Evolutionary conservation across 2,888 invertebrate species (phyloP).

Genomic region (Gortyna flavago): DNA sequence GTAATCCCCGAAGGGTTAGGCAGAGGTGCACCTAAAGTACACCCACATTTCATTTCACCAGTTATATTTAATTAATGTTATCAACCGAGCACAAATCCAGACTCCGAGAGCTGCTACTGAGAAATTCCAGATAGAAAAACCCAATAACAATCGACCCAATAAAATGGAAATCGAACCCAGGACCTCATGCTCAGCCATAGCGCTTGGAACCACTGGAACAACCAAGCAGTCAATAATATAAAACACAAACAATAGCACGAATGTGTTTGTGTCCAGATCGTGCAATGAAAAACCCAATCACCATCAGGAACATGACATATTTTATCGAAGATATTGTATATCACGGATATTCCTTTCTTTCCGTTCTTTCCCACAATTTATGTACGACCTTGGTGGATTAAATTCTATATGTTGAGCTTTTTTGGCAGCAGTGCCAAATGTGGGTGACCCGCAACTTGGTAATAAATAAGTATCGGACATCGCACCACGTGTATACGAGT

Average conservation of each 20-base stretch:
- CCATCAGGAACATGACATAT: conserved; percentile 12
- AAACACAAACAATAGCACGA: not conserved
- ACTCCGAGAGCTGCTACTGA: too few relatives aligned
- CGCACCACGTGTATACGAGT: conserved; percentile 58
- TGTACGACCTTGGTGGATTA: conserved; percentile 59
- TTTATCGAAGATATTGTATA: conserved; percentile 4
- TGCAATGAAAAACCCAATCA: not conserved
- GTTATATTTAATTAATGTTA: too few relatives aligned
- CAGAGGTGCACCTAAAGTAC: not conserved
- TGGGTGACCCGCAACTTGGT: conserved; percentile 62
- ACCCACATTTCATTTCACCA: not conserved
- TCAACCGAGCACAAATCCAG: not conserved
- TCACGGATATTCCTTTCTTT: conserved; percentile 20
- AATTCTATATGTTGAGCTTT: conserved; percentile 60
- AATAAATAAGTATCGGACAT: conserved; percentile 69
- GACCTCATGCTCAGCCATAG: not conserved
- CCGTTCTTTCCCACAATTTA: conserved; percentile 25
- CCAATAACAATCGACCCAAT: not conserved
- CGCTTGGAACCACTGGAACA: not conserved
- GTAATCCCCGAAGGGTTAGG: too few relatives aligned
- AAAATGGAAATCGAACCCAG: not conserved
- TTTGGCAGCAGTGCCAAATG: conserved; percentile 65
- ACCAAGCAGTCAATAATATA: not conserved
- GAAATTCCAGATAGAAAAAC: not conserved
- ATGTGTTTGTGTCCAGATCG: not conserved